A percentile compares a stretch with the other conserved stretches of the same genome.
phyloP scores from a whole-genome alignment of 2,113 vertebrate species.

The Macrotus californicus region DNA sequence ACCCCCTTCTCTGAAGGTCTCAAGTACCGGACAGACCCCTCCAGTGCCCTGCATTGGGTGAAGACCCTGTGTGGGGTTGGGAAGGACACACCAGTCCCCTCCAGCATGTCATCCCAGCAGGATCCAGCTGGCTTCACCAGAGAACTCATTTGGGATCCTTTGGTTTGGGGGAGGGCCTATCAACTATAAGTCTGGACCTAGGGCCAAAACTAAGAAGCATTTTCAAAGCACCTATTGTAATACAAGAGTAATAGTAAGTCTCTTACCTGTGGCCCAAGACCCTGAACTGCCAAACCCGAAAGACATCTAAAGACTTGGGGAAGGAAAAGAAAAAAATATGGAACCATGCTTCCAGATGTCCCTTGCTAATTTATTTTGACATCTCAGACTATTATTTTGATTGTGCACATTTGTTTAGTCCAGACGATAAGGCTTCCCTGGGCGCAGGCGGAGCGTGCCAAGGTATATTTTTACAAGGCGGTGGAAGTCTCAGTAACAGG shows the following conservation, averaged over 20 bases:
- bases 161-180: background rate
- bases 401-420: constrained; percentile 64
- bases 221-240: background rate
- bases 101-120: background rate
- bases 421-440: constrained; percentile 45
- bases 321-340: background rate
- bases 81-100: too few species aligned
- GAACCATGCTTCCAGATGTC: constrained; percentile 29
- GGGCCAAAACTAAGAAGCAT: background rate
- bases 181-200: background rate
- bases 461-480: constrained; percentile 55
- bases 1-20: background rate
- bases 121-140: background rate
- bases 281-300: background rate
- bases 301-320: background rate
- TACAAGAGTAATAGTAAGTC: background rate
- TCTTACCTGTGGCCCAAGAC: background rate
- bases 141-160: background rate
- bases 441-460: constrained; percentile 19
- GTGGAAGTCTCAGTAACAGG: background rate
- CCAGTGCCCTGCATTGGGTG: background rate
- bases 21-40: accelerated
- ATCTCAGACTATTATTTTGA: constrained; percentile 56
- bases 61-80: background rate
- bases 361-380: constrained; percentile 50